phyloP scores from a whole-genome alignment of 2,797 vertebrate genomes.

The Gambusia yucatana region DNA sequence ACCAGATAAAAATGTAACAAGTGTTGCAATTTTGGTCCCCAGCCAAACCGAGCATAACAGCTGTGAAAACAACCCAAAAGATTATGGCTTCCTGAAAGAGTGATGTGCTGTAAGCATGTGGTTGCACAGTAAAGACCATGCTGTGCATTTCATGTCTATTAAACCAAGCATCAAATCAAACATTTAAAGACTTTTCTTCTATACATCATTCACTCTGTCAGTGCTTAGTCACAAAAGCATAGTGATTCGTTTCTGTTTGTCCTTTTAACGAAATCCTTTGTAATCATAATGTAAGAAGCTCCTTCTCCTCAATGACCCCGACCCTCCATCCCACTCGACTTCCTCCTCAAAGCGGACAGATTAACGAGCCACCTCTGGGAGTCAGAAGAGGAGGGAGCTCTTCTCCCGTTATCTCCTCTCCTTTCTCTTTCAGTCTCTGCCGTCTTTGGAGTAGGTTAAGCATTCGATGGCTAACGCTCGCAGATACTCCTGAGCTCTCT shows the following conservation, averaged over 20 bases:
- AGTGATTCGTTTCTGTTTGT: constrained; percentile 46
- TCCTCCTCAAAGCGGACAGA: constrained; percentile 57
- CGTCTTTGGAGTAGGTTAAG: constrained; percentile 23
- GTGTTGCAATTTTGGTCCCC: not conserved
- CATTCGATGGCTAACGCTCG: constrained; percentile 38
- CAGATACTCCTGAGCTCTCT: constrained; percentile 27
- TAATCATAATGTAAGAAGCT: constrained; percentile 23
- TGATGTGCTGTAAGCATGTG: not conserved
- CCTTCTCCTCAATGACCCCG: constrained; percentile 29
- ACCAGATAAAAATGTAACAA: too few species aligned
- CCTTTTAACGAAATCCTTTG: constrained; percentile 22
- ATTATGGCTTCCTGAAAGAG: not conserved
- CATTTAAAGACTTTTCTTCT: not conserved
- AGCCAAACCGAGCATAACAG: too few species aligned
- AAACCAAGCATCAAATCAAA: not conserved
- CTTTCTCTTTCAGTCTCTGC: constrained; percentile 44
- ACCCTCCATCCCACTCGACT: constrained; percentile 38
- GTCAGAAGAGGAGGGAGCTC: constrained; percentile 27
- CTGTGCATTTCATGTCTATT: not conserved
- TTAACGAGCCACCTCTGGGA: constrained; percentile 57
- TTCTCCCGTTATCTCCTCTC: constrained; percentile 37
- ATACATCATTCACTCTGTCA: not conserved
- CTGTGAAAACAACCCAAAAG: not conserved
- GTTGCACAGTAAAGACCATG: not conserved
- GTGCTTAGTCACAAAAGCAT: constrained; percentile 15